Evolutionary conservation across 2,113 vertebrate genomes (phyloP).

Genomic region (Psittacara wagleri): DNA sequence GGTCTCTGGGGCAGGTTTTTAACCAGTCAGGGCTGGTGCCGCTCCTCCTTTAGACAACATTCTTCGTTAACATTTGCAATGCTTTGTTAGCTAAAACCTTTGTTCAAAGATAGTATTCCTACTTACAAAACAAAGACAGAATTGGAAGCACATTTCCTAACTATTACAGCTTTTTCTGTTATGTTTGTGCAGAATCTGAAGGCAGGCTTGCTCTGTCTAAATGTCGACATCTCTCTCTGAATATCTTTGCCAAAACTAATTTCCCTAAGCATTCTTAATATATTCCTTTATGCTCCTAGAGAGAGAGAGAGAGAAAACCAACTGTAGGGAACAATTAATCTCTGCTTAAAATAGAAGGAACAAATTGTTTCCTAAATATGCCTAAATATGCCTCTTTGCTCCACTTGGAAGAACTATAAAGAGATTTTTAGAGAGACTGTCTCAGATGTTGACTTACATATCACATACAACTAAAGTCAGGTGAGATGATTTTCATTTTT

Average conservation of each 20-base stretch:
- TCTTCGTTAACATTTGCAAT: neutral
- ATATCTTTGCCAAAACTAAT: slow-evolving; percentile 30
- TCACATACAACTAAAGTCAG: neutral
- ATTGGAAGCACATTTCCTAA: neutral
- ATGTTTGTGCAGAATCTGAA: neutral
- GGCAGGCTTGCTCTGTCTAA: neutral
- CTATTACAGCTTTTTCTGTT: neutral
- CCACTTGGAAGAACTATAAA: slow-evolving; percentile 22
- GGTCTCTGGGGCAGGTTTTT: no score
- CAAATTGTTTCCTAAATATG: slow-evolving; percentile 34
- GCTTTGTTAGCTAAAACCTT: neutral
- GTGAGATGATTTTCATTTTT: neutral
- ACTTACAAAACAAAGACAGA: neutral
- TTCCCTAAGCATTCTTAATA: slow-evolving; percentile 24
- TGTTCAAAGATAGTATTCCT: neutral
- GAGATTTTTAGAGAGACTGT: neutral
- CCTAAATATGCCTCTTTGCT: slow-evolving; percentile 7
- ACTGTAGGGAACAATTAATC: slow-evolving; percentile 41
- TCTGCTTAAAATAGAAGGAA: slow-evolving; percentile 34
- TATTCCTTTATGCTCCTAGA: slow-evolving; percentile 12
- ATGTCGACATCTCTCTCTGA: neutral
- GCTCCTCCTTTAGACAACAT: neutral
- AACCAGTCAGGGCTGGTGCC: no score
- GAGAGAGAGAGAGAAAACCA: neutral
- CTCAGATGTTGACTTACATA: neutral